Evolutionary conservation across 2,888 invertebrate species (phyloP), one percentile per base, ranked within the genome.

Genomic region (Trichogramma dendrolimi): DNA sequence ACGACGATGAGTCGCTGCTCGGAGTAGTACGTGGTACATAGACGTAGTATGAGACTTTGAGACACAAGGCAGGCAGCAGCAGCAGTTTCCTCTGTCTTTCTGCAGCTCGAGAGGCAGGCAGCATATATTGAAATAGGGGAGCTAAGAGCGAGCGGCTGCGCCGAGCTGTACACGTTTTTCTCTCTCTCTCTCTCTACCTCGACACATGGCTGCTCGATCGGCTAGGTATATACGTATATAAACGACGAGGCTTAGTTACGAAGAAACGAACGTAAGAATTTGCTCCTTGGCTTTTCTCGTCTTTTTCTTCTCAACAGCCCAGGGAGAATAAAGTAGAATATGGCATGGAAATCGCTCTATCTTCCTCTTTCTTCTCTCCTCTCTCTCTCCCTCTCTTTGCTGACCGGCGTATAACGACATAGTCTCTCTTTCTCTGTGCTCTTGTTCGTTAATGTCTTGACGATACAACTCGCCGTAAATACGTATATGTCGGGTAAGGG

Each of bases 301-400:
- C 27, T 27, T 27, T 27, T 27, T 27, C 27, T 27, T 27, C 27
- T 27, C 27, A 27, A 27, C 27, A 27, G 27, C 3, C 27, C 27
- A 27, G 27, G 27, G 27, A 27, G 27, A 27, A 27, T 27, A 27
- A 27, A 27, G 27, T 27, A 63, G 68, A 70, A 68, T 67, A 68
- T 69, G 67, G 69, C 67, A 69, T 68, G 69, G 63, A 65, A 69
- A 61, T 55, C 58, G 55, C 50, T 49, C 10, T 50, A 44, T 40
- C 60, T 59, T 56, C 53, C 55, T 59, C 57, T 57, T 11, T 41
- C 46, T 43, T n/a, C n/a, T n/a, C n/a, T n/a, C n/a, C 65, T 54
- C 52, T 44, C 60, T 56, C 65, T 62, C 58, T 62, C 56, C 51
- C 66, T 67, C 63, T 66, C 53, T 61, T 58, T 62, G 70, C 27